A percentile compares a stretch with the other conserved stretches of the same genome.
These are phyloP conservation scores for Drosophila bifasciata DNA, from an alignment of 1,140 invertebrate species.

Conservation along the genomic window DNA sequence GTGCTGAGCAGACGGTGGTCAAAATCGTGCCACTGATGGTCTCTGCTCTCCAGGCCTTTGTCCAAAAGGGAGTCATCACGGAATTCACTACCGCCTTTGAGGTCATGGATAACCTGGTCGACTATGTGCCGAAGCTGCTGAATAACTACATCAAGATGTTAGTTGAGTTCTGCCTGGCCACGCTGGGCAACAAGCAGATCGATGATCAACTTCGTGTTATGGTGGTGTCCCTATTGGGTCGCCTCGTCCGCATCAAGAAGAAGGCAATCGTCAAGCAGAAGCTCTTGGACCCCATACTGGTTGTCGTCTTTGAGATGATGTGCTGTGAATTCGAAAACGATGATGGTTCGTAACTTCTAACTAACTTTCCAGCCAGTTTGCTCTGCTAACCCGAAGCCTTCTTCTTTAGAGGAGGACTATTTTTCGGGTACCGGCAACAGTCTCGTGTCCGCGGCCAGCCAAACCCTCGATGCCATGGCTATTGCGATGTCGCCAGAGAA, in stretches of 20 bases:
- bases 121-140: constrained; percentile 87
- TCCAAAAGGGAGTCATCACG: constrained; percentile 85
- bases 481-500: constrained; percentile 91
- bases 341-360: constrained; percentile 85
- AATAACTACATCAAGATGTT: constrained; percentile 88
- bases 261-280: constrained; percentile 91
- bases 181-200: constrained; percentile 86
- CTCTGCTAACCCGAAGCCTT: background rate
- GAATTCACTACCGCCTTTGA: constrained; percentile 88
- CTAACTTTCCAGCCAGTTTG: background rate
- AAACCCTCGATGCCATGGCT: constrained; percentile 91
- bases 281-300: constrained; percentile 89
- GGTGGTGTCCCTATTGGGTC: constrained; percentile 88
- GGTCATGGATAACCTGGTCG: constrained; percentile 89
- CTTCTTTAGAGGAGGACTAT: constrained; percentile 30
- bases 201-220: constrained; percentile 88
- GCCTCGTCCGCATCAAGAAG: constrained; percentile 88
- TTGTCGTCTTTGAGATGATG: constrained; percentile 89
- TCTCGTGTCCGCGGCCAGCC: constrained; percentile 88
- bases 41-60: constrained; percentile 86
- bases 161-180: constrained; percentile 88
- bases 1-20: constrained; percentile 86
- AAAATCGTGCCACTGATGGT: constrained; percentile 87
- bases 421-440: constrained; percentile 62
- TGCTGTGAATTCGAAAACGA: constrained; percentile 86